Evolutionary conservation across 2,113 vertebrate species (phyloP), one percentile per base, ranked within the genome.

Genomic region (Malurus elegans): DNA sequence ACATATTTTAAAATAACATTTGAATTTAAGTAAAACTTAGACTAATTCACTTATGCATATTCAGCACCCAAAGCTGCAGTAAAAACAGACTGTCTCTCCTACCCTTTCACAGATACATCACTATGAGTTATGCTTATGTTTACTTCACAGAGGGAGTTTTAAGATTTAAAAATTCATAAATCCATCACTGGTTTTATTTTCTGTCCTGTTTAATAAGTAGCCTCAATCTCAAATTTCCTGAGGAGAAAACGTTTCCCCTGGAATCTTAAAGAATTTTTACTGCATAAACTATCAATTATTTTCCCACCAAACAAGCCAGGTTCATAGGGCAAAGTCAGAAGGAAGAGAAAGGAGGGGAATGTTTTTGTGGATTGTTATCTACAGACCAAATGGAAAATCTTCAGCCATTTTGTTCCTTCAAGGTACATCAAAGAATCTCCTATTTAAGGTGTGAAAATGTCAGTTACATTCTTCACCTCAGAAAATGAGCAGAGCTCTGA

Each of bases 381-480:
- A 11, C 0, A 91, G 58, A 87, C 65, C 62, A 64, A 73, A 86
- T 67, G 29, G 80, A 73, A 91, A 86, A 92, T n/a, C 78, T 88
- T 69, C 71, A 83, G 79, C 78, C 80, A 79, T 86, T 93, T 78
- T 92, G 62, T 70, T 92, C 95, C 79, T 90, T 94, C 34, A 65
- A 91, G 70, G 48, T 54, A 72, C 66, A 81, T 87, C 47, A 71
- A 79, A 95, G 73, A 65, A 86, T 18, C 15, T 72, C 34, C 64
- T 58, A 14, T 32, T 75, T n/a, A 86, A 95, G 70, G 45, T 84
- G 71, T 53, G 79, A 34, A 85, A 47, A 87, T 31, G 76, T 85
- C 86, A 94, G 29, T 28, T 76, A 62, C 36, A 72, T 83, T 50
- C 74, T 79, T 87, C 82, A 90, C 79, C 92, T 92, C 74, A 42